These are phyloP conservation scores for Onychomys leucogaster DNA, from an alignment of 2,797 vertebrate species.

Conservation along the genomic window DNA sequence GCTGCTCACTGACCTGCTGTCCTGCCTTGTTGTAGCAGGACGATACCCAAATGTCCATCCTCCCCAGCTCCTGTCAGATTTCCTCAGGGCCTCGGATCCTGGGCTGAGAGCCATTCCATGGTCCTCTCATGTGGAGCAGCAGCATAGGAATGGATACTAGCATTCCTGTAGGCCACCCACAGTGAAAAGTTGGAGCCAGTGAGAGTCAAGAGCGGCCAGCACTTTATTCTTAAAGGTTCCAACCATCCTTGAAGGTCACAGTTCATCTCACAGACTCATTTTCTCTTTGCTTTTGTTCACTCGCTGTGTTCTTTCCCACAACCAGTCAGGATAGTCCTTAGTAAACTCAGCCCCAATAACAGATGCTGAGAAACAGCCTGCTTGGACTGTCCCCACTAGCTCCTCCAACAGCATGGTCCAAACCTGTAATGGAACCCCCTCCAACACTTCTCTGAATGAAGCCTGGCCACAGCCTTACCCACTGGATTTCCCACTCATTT, in stretches of 20 bases:
- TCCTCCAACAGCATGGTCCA: background rate
- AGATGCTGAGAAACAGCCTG: background rate
- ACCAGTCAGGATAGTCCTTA: background rate
- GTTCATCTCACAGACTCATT: background rate
- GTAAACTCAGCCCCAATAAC: background rate
- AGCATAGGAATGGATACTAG: too few species aligned
- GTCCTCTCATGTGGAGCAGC: background rate
- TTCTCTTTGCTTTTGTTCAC: background rate
- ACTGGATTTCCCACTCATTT: background rate
- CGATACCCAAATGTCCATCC: background rate
- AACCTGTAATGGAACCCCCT: background rate
- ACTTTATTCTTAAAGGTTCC: background rate
- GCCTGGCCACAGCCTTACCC: background rate
- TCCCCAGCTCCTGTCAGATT: background rate
- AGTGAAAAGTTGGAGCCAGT: rapidly evolving
- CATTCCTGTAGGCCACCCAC: too few species aligned
- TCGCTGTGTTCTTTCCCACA: background rate
- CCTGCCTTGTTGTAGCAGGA: background rate
- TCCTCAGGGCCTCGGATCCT: background rate
- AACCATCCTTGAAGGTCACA: background rate
- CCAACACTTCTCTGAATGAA: background rate
- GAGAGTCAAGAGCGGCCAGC: background rate
- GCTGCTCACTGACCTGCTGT: background rate
- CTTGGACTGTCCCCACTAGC: background rate
- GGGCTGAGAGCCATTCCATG: background rate